phyloP scores from a whole-genome alignment of 2,797 vertebrate species.

The Coracias cyanogaster region DNA sequence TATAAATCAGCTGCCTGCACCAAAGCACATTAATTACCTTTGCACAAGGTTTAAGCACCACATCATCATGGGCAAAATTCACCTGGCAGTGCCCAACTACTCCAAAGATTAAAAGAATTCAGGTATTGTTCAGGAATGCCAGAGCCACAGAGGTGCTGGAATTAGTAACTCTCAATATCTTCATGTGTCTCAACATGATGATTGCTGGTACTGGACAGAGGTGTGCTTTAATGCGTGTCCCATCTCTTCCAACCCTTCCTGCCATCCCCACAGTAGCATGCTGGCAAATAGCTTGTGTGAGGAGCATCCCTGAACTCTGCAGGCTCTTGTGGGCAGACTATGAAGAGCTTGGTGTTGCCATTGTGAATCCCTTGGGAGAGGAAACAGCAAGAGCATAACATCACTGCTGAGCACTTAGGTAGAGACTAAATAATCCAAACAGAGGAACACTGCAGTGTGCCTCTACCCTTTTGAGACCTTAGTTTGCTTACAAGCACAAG shows the following conservation, averaged over 20 bases:
- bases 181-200: background rate
- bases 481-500: background rate
- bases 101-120: background rate
- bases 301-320: background rate
- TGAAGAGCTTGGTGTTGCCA: background rate
- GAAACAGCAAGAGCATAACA: background rate
- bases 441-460: rapidly evolving
- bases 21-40: background rate
- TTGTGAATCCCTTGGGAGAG: background rate
- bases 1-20: background rate
- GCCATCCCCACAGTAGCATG: background rate
- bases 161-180: background rate
- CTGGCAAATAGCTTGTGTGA: background rate
- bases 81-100: background rate
- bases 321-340: rapidly evolving
- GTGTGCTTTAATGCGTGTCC: no score
- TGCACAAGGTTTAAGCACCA: background rate
- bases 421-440: rapidly evolving
- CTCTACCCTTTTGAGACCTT: background rate
- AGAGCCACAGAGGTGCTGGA: background rate
- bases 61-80: background rate
- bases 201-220: background rate
- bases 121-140: background rate
- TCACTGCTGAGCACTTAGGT: background rate
- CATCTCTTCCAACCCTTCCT: background rate